Evolutionary conservation across 64 coral and sea anemone species (phyloP), one percentile per base, ranked within the genome.

Genomic region (Stylophora pistillata): DNA sequence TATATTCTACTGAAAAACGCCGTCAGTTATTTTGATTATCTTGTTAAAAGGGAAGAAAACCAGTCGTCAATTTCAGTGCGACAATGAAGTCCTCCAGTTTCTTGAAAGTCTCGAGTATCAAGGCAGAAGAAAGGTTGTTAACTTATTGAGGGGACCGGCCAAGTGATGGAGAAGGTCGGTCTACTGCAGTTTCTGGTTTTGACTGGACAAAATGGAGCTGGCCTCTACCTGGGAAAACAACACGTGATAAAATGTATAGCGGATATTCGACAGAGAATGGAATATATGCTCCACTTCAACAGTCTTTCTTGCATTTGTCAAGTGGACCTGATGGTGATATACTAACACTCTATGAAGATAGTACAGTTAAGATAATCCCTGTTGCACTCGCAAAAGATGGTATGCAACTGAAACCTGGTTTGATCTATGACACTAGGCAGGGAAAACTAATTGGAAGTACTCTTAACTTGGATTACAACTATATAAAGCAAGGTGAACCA

Each of bases 351-450:
- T 93, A 74, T 93, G 85, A 93, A 93, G 85, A 86, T 73, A 79
- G 13, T 1, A 64, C 77, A 75, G 91, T 93, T 55, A 88, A 93
- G 70, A 88, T 82, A 20, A 88, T 93, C 78, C 91, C 91, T 34
- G 90, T 80, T 85, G 90, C 82, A 78, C 90, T 92, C 56, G 83
- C 74, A 53, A 92, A 92, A 87, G 85, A 93, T 72, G 91, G 31
- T 37, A 93, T 93, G 91, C 91, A 93, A 56, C 34, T 93, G 76
- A 93, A 93, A 68, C 91, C 75, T 13, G 91, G 91, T 74, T 92
- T 92, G 37, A 85, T 92, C n/a, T 92, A 88, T 88, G 91, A 93
- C 70, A 88, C 31, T 73, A 93, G 33, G 77, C 91, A 93, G 76
- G 85, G 77, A 15, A 93, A 87, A 64, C 41, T 88, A 55, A 93